Evolutionary conservation across 2,113 vertebrate species (phyloP), one percentile per base, ranked within the genome.

Genomic region (Nibea coibor): DNA sequence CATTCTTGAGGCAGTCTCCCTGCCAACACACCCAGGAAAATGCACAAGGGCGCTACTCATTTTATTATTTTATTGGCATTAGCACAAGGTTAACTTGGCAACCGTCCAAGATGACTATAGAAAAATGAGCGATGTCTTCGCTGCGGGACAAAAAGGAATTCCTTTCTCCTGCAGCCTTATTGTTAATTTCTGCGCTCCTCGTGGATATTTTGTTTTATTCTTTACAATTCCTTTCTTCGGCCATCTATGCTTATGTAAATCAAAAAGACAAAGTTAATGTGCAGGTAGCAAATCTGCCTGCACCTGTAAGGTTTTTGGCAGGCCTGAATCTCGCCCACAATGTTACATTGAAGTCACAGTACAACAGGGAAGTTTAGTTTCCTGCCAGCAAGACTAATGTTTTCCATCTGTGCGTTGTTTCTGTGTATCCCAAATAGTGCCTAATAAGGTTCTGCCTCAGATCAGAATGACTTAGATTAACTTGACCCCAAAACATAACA

Each of bases 361-460:
- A 68, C 68, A 83, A 77, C 73, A 78, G 77, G 74, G 79, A 90
- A 87, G 74, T 78, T 2, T 57, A 83, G 79, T 81, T 80, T 91
- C 77, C 83, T 89, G 91, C 90, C 91, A 92, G 68, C 16, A 62
- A 24, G 50, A 67, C 59, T 91, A 91, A 93, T 92, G 54, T 62
- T 75, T 92, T 88, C 91, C 93, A 92, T 90, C 77, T 92, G 89
- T 81, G 82, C 70, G 76, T 81, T 85, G 75, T 89, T 91, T 70
- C 63, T 72, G 71, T 75, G 75, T 75, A 72, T 89, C 76, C 57
- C 62, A 86, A 64, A 78, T 57, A 69, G 61, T 51, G 69, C 88
- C 88, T 86, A 81, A 88, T 84, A 91, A 80, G 88, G 86, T 66
- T 86, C 66, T 80, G 58, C 79, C 7, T 83, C 77, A 73, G 68